Percentiles rank a stretch among this genome's conserved stretches.
Evolutionary conservation across 2,113 vertebrate species (phyloP).

Genomic region (Pangasianodon gigas): DNA sequence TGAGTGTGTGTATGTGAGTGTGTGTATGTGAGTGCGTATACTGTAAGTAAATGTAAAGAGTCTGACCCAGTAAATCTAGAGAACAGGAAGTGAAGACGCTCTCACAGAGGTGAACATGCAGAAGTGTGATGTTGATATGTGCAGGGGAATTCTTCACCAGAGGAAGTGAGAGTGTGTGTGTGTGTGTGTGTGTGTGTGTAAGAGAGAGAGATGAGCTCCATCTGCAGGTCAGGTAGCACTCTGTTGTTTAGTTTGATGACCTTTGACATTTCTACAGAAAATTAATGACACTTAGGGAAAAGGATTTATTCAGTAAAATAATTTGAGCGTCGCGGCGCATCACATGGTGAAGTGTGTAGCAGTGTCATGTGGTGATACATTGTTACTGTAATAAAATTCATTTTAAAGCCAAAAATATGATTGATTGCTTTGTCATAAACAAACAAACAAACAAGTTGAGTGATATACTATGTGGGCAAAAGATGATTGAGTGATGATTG

Average conservation of each 20-base stretch:
- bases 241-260: background rate
- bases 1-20: background rate
- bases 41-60: background rate
- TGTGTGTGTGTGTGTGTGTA: no score
- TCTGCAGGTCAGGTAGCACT: background rate
- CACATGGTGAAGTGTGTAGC: background rate
- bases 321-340: background rate
- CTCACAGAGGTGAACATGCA: background rate
- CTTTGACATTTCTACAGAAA: background rate
- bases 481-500: background rate
- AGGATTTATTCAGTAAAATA: background rate
- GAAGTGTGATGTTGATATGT: background rate
- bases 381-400: no score
- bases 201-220: constrained; percentile 5
- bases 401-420: no score
- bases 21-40: background rate
- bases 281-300: background rate
- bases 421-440: background rate
- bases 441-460: background rate
- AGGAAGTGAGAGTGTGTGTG: background rate
- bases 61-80: background rate
- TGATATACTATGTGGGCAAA: background rate
- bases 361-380: background rate
- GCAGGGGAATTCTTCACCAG: background rate
- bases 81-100: background rate